Base-by-base conservation (phyloP, 2,888 invertebrate species). In the Chalcis sispes region DNA sequence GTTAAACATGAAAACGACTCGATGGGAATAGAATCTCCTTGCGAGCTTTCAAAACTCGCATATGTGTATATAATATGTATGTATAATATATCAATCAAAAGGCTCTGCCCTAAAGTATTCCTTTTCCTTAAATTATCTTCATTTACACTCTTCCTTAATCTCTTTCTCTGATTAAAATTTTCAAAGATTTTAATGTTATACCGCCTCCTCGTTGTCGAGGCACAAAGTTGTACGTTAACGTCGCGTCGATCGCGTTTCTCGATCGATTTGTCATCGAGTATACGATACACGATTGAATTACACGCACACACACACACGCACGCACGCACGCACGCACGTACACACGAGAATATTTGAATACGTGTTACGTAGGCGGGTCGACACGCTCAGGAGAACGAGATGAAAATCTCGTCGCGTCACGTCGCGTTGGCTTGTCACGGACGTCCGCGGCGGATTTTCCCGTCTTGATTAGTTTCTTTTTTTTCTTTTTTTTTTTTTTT, bases 281-380 rank as follows among this genome's bases (percentile, higher is more conserved):
- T 25, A 27, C 29, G 62, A 54, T 71, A 62, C 62, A 72, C 64
- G 64, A 61, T 36, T 15, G 23, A 18, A 18, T 56, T 18, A 52
- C 62, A 40, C 32, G 62, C 56, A 58, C 66, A 75, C 74, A 64
- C 74, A 54, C 62, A 54, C 69, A 56, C 62, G 48, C 61, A 32
- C 27, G 25, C 56, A 56, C 7, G 7, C 25, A 75, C 74, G 58
- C 74, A 54, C 62, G 46, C 69, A 56, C 62, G 48, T 54, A 32
- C 27, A 27, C 56, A 56, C 7, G 7, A n/a, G n/a, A n/a, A n/a
- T 20, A 32, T n/a, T 62, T 48, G 25, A 61, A 42, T 25, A 20
- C 25, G 15, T 20, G 10, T 48, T 23, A 27, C 48, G n/a, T 72
- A 29, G 5, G 32, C n/a, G n/a, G n/a, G n/a, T n/a, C n/a, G n/a